Conservation (phyloP, 1,140 invertebrate genomes). For the Heliconius hermathena region DNA sequence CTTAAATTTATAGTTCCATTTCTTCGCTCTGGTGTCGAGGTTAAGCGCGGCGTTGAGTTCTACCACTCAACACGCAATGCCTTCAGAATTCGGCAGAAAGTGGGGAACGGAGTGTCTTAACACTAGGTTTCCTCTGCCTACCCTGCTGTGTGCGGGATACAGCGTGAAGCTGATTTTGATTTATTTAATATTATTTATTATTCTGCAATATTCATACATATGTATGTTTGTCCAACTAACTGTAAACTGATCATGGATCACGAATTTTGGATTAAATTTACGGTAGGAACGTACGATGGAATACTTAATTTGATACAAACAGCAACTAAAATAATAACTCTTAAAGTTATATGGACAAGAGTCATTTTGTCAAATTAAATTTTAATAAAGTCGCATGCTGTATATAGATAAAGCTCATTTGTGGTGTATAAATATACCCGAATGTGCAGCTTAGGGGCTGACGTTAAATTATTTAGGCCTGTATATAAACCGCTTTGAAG, state of each 20-base stretch:
- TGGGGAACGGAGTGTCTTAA: too few relatives aligned
- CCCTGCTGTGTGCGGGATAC: too few relatives aligned
- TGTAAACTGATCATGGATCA: conserved; percentile 17
- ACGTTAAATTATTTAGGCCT: not conserved
- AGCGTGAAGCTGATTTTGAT: too few relatives aligned
- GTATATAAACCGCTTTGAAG: too few relatives aligned
- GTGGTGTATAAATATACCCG: conserved; percentile 25
- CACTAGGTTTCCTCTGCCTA: too few relatives aligned
- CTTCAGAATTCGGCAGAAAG: too few relatives aligned
- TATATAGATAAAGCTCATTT: conserved; percentile 20
- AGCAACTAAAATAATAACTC: not conserved
- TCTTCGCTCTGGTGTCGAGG: too few relatives aligned
- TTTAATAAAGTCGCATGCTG: not conserved
- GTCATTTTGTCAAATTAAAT: not conserved
- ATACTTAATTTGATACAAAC: conserved; percentile 16
- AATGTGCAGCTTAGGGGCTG: conserved; percentile 17
- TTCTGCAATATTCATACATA: not conserved
- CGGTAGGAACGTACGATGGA: conserved; percentile 17
- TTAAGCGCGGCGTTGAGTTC: too few relatives aligned
- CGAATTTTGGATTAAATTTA: conserved; percentile 22
- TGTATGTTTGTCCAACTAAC: not conserved
- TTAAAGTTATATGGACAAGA: not conserved
- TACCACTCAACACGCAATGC: too few relatives aligned
- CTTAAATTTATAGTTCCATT: too few relatives aligned
- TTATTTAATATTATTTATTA: too few relatives aligned